These are phyloP conservation scores for Vesta saturnalis DNA, from an alignment of 2,888 invertebrate genomes.

Conservation along the genomic window DNA sequence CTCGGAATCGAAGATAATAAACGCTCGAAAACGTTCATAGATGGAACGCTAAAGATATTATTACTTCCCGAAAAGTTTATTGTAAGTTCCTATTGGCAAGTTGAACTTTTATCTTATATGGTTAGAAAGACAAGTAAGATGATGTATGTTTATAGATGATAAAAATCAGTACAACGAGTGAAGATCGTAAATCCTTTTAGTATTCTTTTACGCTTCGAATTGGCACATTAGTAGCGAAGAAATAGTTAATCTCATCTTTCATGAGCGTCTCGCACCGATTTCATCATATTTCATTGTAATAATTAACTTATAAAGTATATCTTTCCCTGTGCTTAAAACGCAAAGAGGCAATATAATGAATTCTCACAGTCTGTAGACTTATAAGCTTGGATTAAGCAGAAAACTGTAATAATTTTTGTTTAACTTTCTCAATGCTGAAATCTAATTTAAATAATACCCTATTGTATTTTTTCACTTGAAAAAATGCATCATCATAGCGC, in stretches of 20 bases:
- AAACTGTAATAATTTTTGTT: conserved; percentile 36
- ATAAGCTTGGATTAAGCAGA: conserved; percentile 34
- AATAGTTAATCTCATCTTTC: conserved; percentile 33
- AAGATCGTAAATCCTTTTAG: conserved; percentile 4
- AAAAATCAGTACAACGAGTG: conserved; percentile 9
- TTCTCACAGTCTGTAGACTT: conserved; percentile 34
- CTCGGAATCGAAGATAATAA: conserved; percentile 33
- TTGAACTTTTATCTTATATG: conserved; percentile 16
- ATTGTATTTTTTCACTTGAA: conserved; percentile 29
- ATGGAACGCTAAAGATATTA: conserved; percentile 26
- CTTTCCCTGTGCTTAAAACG: conserved; percentile 39
- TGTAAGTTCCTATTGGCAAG: conserved; percentile 13
- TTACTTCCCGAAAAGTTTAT: conserved; percentile 25
- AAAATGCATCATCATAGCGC: conserved; percentile 17
- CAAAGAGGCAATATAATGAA: conserved; percentile 38
- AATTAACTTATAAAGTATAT: conserved; percentile 49
- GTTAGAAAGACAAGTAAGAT: conserved; percentile 11
- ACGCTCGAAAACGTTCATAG: conserved; percentile 23
- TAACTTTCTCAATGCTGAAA: conserved; percentile 36
- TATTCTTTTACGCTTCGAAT: conserved; percentile 19
- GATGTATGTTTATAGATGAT: conserved; percentile 8
- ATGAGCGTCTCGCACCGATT: conserved; percentile 36
- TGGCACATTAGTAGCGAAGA: conserved; percentile 25
- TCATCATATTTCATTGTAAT: conserved; percentile 49
- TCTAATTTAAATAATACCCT: conserved; percentile 38